phyloP scores from a whole-genome alignment of 2,797 vertebrate species.

The Oryzias dopingdopingensis region DNA sequence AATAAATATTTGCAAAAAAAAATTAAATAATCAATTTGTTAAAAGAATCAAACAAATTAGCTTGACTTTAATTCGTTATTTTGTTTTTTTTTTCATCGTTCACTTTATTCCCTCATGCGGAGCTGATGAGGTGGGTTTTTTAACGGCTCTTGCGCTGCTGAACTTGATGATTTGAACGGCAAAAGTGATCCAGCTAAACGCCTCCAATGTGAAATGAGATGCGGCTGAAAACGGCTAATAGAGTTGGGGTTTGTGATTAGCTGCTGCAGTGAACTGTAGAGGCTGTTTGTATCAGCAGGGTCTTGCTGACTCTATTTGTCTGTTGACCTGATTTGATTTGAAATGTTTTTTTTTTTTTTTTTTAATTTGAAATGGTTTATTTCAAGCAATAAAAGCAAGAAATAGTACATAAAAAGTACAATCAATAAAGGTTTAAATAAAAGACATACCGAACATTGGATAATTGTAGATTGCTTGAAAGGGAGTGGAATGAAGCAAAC shows the following conservation, averaged over 20 bases:
- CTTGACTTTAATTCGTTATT: not conserved
- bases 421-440: too few species aligned
- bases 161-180: slow-evolving; percentile 9
- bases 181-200: slow-evolving; percentile 41
- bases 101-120: slow-evolving; percentile 11
- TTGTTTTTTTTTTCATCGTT: not conserved
- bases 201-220: slow-evolving; percentile 37
- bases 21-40: too few species aligned
- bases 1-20: too few species aligned
- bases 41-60: not conserved
- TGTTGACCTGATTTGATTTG: slow-evolving; percentile 21
- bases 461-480: too few species aligned
- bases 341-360: too few species aligned
- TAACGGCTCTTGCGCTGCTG: slow-evolving; percentile 17
- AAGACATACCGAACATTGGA: too few species aligned
- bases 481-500: too few species aligned
- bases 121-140: slow-evolving; percentile 29
- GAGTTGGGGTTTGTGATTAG: slow-evolving; percentile 47
- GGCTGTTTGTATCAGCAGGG: slow-evolving; percentile 30
- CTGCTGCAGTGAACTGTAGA: slow-evolving; percentile 26
- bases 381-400: too few species aligned
- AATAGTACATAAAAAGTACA: too few species aligned
- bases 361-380: too few species aligned
- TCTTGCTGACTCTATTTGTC: slow-evolving; percentile 27
- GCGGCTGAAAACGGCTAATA: slow-evolving; percentile 34